phyloP scores from a whole-genome alignment of 2,797 vertebrate genomes.

The Chelmon rostratus region DNA sequence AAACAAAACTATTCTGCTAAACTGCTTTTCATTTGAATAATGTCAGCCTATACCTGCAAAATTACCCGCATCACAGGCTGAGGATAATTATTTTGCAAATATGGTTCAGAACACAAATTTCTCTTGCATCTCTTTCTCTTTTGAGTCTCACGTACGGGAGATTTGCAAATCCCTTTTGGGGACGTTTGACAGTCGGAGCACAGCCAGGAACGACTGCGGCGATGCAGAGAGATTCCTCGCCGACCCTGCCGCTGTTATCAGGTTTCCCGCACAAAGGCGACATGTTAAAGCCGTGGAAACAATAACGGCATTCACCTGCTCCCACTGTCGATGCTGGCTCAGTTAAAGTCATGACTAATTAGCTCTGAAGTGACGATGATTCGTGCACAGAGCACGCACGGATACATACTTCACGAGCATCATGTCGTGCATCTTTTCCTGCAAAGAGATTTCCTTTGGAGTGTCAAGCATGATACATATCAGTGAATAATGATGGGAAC shows the following conservation, averaged over 20 bases:
- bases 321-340: slow-evolving; percentile 19
- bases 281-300: not conserved
- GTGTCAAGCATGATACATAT: slow-evolving; percentile 20
- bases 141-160: slow-evolving; percentile 31
- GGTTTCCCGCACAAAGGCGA: slow-evolving; percentile 38
- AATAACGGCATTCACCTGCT: slow-evolving; percentile 7
- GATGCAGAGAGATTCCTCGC: not conserved
- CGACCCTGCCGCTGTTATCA: slow-evolving; percentile 32
- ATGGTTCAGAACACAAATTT: slow-evolving; percentile 60
- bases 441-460: slow-evolving; percentile 27
- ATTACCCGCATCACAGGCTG: slow-evolving; percentile 67
- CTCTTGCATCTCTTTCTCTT: slow-evolving; percentile 42
- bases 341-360: slow-evolving; percentile 49
- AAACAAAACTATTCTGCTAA: slow-evolving; percentile 60
- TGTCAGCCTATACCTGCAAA: slow-evolving; percentile 61
- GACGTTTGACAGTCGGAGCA: slow-evolving; percentile 21
- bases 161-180: slow-evolving; percentile 50
- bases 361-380: slow-evolving; percentile 20
- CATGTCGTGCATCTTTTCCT: not conserved
- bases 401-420: slow-evolving; percentile 1
- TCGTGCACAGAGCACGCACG: slow-evolving; percentile 17
- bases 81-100: slow-evolving; percentile 69
- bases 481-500: slow-evolving; percentile 32
- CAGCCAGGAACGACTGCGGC: slow-evolving; percentile 30
- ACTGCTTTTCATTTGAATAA: slow-evolving; percentile 68